A percentile compares a stretch with the other conserved stretches of the same genome.
Conservation (phyloP, 1,140 invertebrate species). For the Trachymyrmex cornetzi region DNA sequence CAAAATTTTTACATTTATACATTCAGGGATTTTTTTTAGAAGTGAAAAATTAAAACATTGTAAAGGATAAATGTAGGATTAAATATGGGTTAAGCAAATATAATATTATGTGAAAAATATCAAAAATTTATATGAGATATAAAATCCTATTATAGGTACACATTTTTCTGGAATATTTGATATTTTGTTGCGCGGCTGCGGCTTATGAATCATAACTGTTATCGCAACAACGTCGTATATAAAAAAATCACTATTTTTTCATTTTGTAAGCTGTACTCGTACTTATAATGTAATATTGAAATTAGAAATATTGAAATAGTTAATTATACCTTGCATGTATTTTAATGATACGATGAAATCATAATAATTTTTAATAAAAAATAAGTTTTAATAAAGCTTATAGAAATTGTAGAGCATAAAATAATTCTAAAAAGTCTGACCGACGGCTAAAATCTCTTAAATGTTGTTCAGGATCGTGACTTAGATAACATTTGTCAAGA, state of each 20-base stretch:
- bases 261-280: slow-evolving; percentile 4
- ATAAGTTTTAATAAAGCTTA: not conserved
- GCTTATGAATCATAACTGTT: slow-evolving; percentile 15
- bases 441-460: no score
- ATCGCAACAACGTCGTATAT: not conserved
- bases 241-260: slow-evolving; percentile 20
- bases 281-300: slow-evolving; percentile 1
- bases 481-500: no score
- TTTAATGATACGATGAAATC: not conserved
- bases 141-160: slow-evolving; percentile 25
- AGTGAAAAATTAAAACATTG: not conserved
- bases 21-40: not conserved
- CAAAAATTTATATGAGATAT: slow-evolving; percentile 16
- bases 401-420: not conserved
- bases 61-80: not conserved
- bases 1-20: no score
- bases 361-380: no score
- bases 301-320: slow-evolving; percentile 31
- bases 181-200: slow-evolving; percentile 25
- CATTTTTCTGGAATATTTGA: slow-evolving; percentile 21
- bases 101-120: slow-evolving; percentile 1
- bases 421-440: not conserved
- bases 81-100: slow-evolving; percentile 4
- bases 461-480: no score
- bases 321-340: not conserved